These are phyloP conservation scores for Pharmacophagus antenor DNA, from an alignment of 2,888 invertebrate genomes.

Conservation along the genomic window DNA sequence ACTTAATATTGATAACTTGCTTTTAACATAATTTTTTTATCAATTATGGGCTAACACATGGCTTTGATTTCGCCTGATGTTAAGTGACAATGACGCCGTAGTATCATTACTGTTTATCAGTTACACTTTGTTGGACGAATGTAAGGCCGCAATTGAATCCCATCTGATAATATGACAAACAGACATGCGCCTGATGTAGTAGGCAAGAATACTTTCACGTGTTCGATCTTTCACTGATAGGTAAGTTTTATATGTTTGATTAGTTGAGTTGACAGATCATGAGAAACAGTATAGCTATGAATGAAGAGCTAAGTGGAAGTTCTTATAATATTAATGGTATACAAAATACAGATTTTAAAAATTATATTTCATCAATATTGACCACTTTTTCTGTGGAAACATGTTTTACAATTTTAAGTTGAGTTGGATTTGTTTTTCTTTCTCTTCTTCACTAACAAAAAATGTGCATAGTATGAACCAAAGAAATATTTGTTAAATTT, in stretches of 20 bases:
- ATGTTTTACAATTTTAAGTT: too few relatives aligned
- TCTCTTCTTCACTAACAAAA: too few relatives aligned
- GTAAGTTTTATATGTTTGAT: neutral
- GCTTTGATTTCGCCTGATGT: too few relatives aligned
- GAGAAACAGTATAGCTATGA: neutral
- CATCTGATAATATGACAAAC: slow-evolving; percentile 41
- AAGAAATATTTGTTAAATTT: too few relatives aligned
- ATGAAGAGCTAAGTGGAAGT: neutral
- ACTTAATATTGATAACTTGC: neutral
- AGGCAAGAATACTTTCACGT: slow-evolving; percentile 11
- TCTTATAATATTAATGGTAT: neutral
- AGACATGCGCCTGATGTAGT: slow-evolving; percentile 10
- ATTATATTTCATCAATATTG: neutral
- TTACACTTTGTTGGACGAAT: slow-evolving; percentile 44
- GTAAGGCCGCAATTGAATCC: slow-evolving; percentile 42
- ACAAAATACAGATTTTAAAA: neutral
- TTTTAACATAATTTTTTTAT: too few relatives aligned
- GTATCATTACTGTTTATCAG: slow-evolving; percentile 52
- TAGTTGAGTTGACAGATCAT: neutral
- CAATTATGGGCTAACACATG: too few relatives aligned
- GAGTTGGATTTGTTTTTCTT: too few relatives aligned
- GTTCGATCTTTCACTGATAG: slow-evolving; percentile 13
- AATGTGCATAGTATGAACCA: too few relatives aligned
- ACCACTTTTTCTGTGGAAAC: too few relatives aligned
- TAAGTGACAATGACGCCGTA: too few relatives aligned